Conservation (phyloP, 2,113 vertebrate genomes). For the Sinocyclocheilus anophthalmus region DNA sequence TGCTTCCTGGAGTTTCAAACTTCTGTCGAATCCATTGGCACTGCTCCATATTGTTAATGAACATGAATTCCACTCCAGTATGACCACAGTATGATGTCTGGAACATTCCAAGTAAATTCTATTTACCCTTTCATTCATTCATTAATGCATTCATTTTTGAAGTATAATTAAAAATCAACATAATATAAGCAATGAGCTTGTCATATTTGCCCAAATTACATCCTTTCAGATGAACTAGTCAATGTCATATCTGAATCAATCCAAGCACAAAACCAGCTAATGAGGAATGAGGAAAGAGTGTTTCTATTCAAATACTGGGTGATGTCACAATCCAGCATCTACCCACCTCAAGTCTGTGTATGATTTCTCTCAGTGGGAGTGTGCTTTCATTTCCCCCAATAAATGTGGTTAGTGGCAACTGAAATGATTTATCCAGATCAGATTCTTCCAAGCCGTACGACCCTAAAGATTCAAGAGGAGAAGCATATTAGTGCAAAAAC, state of each 20-base stretch:
- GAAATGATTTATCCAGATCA: conserved; percentile 88
- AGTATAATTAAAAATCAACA: conserved; percentile 21
- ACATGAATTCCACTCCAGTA: conserved; percentile 92
- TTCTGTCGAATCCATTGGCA: conserved; percentile 92
- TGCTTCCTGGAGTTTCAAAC: conserved; percentile 86
- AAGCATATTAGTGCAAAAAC: neutral
- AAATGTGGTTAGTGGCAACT: conserved; percentile 88
- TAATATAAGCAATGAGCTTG: conserved; percentile 26
- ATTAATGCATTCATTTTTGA: conserved; percentile 12
- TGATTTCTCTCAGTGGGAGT: conserved; percentile 89
- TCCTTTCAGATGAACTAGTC: conserved; percentile 23
- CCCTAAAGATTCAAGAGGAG: conserved; percentile 66
- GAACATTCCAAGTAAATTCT: conserved; percentile 16
- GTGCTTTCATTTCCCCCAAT: conserved; percentile 86
- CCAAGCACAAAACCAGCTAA: conserved; percentile 36
- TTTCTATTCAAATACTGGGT: conserved; percentile 9
- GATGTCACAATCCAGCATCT: conserved; percentile 4
- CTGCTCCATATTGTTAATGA: conserved; percentile 91
- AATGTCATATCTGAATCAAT: conserved; percentile 28
- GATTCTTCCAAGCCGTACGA: conserved; percentile 88
- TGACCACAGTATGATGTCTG: conserved; percentile 90
- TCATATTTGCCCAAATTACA: conserved; percentile 19
- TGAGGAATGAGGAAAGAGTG: conserved; percentile 24
- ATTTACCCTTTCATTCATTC: neutral
- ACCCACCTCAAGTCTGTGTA: conserved; percentile 86